These are phyloP conservation scores for Tachina fera DNA, from an alignment of 2,888 invertebrate species.

Conservation along the genomic window DNA sequence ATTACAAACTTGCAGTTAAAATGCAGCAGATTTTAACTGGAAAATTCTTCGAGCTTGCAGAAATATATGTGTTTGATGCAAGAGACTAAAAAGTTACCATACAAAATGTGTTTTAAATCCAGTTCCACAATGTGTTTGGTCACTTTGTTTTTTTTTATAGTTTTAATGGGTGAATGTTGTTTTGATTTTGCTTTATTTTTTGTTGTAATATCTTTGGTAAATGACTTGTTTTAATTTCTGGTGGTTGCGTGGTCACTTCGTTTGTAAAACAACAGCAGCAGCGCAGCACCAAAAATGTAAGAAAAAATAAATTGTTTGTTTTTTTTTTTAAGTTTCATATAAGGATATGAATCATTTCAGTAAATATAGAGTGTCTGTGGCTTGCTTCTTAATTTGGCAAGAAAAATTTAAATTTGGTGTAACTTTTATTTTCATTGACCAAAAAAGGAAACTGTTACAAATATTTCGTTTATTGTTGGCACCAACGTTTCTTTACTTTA, in stretches of 20 bases:
- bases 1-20: constrained; percentile 15
- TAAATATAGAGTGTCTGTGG: constrained; percentile 14
- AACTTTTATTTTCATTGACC: constrained; percentile 50
- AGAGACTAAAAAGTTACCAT: constrained; percentile 18
- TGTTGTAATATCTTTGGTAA: constrained; percentile 44
- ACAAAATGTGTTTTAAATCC: constrained; percentile 53
- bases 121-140: constrained; percentile 57
- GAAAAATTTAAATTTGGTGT: constrained; percentile 39
- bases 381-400: constrained; percentile 21
- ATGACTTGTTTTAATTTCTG: constrained; percentile 62
- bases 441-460: constrained; percentile 30
- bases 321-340: constrained; percentile 32
- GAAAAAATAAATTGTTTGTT: constrained; percentile 12
- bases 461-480: constrained; percentile 27
- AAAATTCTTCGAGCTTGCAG: constrained; percentile 62
- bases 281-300: not conserved
- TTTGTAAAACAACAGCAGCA: not conserved
- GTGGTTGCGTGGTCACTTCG: constrained; percentile 65
- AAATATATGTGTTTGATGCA: constrained; percentile 16
- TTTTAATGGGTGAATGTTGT: constrained; percentile 66
- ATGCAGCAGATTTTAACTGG: constrained; percentile 42
- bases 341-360: constrained; percentile 64
- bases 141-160: not conserved
- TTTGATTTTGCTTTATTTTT: constrained; percentile 42
- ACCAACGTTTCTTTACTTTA: constrained; percentile 3